Conservation (phyloP, 2,888 invertebrate species). For the Eutolmus rufibarbis region DNA sequence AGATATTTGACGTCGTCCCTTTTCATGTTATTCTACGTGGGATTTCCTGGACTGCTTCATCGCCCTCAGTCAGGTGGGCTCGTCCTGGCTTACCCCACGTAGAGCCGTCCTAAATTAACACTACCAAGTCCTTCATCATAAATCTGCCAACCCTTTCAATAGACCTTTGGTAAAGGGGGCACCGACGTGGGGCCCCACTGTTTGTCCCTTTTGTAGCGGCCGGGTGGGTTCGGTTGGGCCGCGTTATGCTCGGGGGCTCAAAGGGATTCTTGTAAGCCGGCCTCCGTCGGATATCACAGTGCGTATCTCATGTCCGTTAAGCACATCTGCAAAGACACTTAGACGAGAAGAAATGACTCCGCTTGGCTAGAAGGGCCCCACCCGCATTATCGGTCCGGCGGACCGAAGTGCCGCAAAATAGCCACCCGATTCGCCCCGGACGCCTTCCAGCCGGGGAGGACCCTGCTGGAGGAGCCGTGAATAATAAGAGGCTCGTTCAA, state of each 20-base stretch:
- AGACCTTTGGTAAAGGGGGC: neutral
- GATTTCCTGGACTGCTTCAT: neutral
- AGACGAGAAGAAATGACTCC: neutral
- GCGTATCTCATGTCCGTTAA: neutral
- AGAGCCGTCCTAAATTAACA: neutral
- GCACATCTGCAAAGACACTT: slow-evolving; percentile 25
- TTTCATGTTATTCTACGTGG: neutral
- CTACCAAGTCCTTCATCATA: slow-evolving; percentile 26
- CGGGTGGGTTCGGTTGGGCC: neutral
- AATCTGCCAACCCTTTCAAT: slow-evolving; percentile 36
- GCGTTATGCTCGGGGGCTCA: neutral
- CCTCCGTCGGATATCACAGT: neutral
- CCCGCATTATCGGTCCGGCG: neutral
- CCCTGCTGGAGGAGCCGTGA: neutral
- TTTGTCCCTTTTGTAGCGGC: neutral
- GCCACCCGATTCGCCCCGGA: neutral
- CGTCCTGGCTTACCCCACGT: neutral
- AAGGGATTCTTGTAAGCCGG: neutral
- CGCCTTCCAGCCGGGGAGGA: neutral
- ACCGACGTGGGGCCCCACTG: neutral
- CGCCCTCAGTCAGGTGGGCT: neutral
- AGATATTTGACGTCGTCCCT: slow-evolving; percentile 2
- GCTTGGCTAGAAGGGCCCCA: neutral
- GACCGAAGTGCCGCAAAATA: neutral
- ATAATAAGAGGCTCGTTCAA: slow-evolving; percentile 26